phyloP scores from a whole-genome alignment of 1,140 invertebrate genomes.

The Homalodisca vitripennis region DNA sequence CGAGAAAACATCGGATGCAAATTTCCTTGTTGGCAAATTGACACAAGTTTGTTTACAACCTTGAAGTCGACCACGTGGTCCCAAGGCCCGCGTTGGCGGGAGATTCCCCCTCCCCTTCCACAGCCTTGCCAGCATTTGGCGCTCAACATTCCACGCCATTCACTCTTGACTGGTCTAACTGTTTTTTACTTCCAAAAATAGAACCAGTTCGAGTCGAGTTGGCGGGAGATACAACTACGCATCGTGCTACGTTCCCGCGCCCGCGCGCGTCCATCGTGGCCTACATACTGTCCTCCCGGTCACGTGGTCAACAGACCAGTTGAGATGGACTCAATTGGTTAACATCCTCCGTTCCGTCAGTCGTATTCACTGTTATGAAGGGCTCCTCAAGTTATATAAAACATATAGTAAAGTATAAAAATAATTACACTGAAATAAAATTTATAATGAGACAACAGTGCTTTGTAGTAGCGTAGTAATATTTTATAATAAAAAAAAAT shows the following conservation, averaged over 20 bases:
- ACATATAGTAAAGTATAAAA: too few species aligned
- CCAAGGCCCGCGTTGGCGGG: slow-evolving; percentile 3
- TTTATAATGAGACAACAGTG: too few species aligned
- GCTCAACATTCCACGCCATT: slow-evolving; percentile 10
- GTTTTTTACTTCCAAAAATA: slow-evolving; percentile 21
- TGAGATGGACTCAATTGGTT: too few species aligned
- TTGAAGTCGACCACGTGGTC: slow-evolving; percentile 2
- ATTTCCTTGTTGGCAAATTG: background rate
- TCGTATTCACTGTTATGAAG: too few species aligned
- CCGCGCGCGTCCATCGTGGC: background rate
- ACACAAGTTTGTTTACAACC: background rate
- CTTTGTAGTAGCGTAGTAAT: too few species aligned
- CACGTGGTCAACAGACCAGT: too few species aligned
- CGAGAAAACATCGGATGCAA: too few species aligned
- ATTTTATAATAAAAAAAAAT: too few species aligned
- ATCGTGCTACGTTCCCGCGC: background rate
- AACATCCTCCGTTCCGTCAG: too few species aligned
- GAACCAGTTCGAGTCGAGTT: background rate
- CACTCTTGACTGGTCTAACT: slow-evolving; percentile 1
- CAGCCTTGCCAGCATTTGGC: background rate
- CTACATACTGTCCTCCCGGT: background rate
- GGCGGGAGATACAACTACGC: background rate
- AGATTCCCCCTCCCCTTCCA: background rate
- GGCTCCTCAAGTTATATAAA: too few species aligned
- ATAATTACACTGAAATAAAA: too few species aligned